Base-by-base conservation (phyloP, 2,888 invertebrate species). In the Catocala nupta region DNA sequence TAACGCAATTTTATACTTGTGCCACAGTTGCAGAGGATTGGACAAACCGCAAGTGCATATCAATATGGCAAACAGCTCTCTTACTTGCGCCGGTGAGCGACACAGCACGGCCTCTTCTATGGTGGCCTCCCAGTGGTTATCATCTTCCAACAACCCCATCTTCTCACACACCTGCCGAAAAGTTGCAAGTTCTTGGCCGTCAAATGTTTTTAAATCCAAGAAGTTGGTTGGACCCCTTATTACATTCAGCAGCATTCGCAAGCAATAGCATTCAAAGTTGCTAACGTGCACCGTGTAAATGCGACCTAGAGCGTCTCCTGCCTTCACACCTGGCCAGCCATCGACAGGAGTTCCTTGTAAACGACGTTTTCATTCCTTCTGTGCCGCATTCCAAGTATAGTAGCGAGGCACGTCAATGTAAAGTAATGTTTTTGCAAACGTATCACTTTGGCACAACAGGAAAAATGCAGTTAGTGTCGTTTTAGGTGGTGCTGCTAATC, bases 351-450 rank as follows among this genome's bases (percentile, higher is more conserved):
- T 63, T 3, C 77, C 75, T 85, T 73, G 71, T 60, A 65, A 7
- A 33, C 77, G 64, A 52, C 75, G 75, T 57, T 75, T 70, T 64
- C 65, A 77, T 58, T 68, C 59, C 63, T 71, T 73, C 12, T 12
- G 34, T 34, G 51, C 25, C n/a, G n/a, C n/a, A n/a, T n/a, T n/a
- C n/a, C n/a, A n/a, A n/a, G n/a, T n/a, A n/a, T 87, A 85, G 36
- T 39, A 39, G 36, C 36, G 36, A 39, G 36, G 36, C 36, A 39
- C 36, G 36, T 39, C 36, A 39, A 7, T 85, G 65, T 55, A n/a
- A n/a, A n/a, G n/a, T n/a, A 85, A 67, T n/a, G 84, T 85, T 78
- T 72, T 80, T 52, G 86, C 86, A 75, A 85, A 86, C 39, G 53
- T 64, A 62, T 87, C 83, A 51, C 44, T 73, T 75, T 79, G 58